Evolutionary conservation across 1,140 invertebrate genomes (phyloP), one percentile per base, ranked within the genome.

Genomic region (Drosophila chauvacae): DNA sequence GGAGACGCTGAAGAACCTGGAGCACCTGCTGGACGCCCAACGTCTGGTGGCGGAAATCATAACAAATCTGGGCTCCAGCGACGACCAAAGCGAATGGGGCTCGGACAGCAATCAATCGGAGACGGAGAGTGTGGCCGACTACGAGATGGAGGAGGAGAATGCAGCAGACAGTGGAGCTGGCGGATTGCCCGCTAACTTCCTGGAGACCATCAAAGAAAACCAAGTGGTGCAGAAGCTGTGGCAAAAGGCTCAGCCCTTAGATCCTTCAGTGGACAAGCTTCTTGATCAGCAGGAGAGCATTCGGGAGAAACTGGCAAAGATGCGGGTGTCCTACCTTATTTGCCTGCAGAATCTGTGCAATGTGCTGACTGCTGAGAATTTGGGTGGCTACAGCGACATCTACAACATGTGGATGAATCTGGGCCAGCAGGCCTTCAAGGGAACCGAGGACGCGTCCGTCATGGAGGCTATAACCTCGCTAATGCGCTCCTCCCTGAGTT

Each of bases 41-140:
- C 94, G 95, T 77, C 93, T 94, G 80, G 94, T 95, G 7, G 88
- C 96, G 59, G 96, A 96, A 92, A 95, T 96, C 56, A 91, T 96
- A 53, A 94, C 96, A 16, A 96, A 96, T 92, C 91, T 96, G 33
- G 96, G 95, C 75, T 95, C 95, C 33, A 91, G 92, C 84, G 95
- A 96, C 20, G 81, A 85, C 9, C 80, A 90, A 20, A 72, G 65
- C n/a, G 62, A 72, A 13, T 68, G 62, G 56, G 73, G 47, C 26
- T 72, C 80, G 1, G 76, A 72, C 18, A 80, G 80, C 10, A 84
- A 91, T 23, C 37, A 72, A 30, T 91, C 90, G 2, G 90, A 91
- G 26, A 56, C 64, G n/a, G 90, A 91, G 65, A 82, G 81, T 61
- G 81, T 91, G 51, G 71, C 77, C 14, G 90, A 91, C 28, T 91